phyloP scores from a whole-genome alignment of 2,888 invertebrate species.

The Chloromyia formosa region DNA sequence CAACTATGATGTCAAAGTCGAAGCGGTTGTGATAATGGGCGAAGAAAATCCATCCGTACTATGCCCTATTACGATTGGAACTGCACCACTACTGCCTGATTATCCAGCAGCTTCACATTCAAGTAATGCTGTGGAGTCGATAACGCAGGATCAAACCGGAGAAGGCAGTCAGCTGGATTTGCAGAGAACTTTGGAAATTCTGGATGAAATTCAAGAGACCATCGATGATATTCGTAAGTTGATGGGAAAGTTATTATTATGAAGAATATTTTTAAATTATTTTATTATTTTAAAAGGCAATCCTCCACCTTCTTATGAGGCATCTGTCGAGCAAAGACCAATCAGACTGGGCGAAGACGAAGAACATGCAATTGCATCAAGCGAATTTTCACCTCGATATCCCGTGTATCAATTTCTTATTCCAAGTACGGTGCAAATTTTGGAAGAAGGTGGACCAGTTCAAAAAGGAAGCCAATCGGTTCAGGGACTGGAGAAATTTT shows the following conservation, averaged over 20 bases:
- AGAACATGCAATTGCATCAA: constrained; percentile 55
- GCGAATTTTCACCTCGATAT: constrained; percentile 60
- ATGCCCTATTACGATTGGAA: constrained; percentile 62
- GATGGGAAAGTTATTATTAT: not conserved
- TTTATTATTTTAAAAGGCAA: constrained; percentile 40
- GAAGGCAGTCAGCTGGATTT: not conserved
- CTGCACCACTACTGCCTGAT: constrained; percentile 54
- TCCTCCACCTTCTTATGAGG: constrained; percentile 63
- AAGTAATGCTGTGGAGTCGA: not conserved
- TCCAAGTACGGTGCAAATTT: too few relatives aligned
- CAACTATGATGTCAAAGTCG: constrained; percentile 26
- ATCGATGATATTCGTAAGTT: not conserved
- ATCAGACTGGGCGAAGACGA: constrained; percentile 59
- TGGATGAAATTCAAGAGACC: not conserved
- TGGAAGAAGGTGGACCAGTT: too few relatives aligned
- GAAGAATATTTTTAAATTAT: not conserved
- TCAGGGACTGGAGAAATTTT: too few relatives aligned
- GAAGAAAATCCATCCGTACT: constrained; percentile 57
- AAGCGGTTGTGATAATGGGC: constrained; percentile 56
- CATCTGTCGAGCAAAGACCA: constrained; percentile 60
- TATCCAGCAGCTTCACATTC: not conserved
- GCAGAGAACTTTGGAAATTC: too few relatives aligned
- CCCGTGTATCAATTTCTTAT: constrained; percentile 59
- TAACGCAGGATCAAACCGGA: not conserved
- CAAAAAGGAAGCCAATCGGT: too few relatives aligned